Conservation (phyloP, 2,797 vertebrate species). For the Odontamblyopus lacepedii region DNA sequence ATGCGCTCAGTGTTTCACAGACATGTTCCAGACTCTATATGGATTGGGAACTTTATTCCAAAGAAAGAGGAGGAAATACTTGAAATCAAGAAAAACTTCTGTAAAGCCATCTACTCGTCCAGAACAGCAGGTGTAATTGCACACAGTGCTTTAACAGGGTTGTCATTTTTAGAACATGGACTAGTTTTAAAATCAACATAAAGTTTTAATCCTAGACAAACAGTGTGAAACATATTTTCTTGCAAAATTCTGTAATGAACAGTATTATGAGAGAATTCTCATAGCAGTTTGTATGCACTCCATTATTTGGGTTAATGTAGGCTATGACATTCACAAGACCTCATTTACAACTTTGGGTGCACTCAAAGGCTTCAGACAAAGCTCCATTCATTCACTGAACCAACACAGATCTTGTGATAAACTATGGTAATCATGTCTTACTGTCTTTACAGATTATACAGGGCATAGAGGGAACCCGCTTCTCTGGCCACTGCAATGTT, state of each 20-base stretch:
- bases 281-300: constrained; percentile 1
- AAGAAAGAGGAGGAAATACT: constrained; percentile 43
- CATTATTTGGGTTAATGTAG: constrained; percentile 45
- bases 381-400: constrained; percentile 51
- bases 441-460: constrained; percentile 70
- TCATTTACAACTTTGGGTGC: constrained; percentile 30
- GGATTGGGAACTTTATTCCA: constrained; percentile 74
- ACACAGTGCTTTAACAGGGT: background rate
- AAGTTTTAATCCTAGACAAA: too few relatives aligned
- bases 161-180: background rate
- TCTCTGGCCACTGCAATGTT: constrained; percentile 65
- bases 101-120: constrained; percentile 64
- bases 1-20: constrained; percentile 72
- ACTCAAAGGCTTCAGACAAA: constrained; percentile 33
- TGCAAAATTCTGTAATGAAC: too few relatives aligned
- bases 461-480: constrained; percentile 39
- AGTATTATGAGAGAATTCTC: background rate
- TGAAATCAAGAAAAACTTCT: constrained; percentile 70
- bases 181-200: too few relatives aligned
- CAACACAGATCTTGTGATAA: constrained; percentile 35
- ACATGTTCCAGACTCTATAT: constrained; percentile 69
- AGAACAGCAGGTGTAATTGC: constrained; percentile 69
- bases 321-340: constrained; percentile 51
- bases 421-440: constrained; percentile 59
- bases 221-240: too few relatives aligned